Evolutionary conservation across 2,888 invertebrate genomes (phyloP).

Genomic region (Resseliella maxima): DNA sequence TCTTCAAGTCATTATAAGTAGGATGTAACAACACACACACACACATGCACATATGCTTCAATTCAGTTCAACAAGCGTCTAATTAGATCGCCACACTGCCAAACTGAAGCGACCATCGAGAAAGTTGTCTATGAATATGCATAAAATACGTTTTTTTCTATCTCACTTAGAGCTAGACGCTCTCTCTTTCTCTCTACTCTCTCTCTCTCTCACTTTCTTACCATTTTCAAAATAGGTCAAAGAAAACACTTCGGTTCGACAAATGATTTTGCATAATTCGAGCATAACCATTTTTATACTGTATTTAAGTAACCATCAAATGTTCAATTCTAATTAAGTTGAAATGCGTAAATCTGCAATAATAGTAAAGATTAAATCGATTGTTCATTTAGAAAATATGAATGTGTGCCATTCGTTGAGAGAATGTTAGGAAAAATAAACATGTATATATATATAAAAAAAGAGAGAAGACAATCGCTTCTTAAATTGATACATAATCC

Average conservation of each 20-base stretch:
- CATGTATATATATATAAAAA: background rate
- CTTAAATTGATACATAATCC: constrained; percentile 7
- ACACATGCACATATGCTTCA: background rate
- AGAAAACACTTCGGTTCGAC: background rate
- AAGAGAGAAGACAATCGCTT: background rate
- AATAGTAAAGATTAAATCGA: background rate
- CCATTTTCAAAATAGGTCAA: background rate
- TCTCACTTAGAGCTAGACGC: too few relatives aligned
- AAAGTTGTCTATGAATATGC: too few relatives aligned
- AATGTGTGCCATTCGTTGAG: too few relatives aligned
- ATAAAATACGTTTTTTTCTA: too few relatives aligned
- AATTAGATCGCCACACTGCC: background rate
- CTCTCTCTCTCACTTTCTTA: too few relatives aligned
- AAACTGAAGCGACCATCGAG: too few relatives aligned
- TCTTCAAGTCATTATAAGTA: background rate
- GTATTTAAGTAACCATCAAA: background rate
- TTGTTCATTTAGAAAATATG: too few relatives aligned
- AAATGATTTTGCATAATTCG: constrained; percentile 34
- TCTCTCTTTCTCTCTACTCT: too few relatives aligned
- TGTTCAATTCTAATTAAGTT: background rate
- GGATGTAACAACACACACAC: background rate
- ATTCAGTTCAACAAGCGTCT: background rate
- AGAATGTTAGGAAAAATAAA: too few relatives aligned
- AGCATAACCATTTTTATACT: background rate
- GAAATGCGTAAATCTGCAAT: background rate